These are phyloP conservation scores for Portunus trituberculatus DNA, from an alignment of 1,140 invertebrate species.

Conservation along the genomic window DNA sequence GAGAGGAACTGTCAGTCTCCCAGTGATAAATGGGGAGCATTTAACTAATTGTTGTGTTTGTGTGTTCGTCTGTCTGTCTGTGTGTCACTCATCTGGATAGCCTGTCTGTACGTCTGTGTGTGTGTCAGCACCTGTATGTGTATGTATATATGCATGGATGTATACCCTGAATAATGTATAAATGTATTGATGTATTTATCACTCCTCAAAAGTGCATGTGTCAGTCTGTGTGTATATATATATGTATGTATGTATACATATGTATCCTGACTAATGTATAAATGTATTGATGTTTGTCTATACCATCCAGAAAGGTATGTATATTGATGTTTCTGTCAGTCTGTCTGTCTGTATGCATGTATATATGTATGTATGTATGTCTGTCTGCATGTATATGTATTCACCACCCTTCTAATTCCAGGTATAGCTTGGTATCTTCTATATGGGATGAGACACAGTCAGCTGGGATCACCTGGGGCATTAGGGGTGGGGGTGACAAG, in stretches of 20 bases:
- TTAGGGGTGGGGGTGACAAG: slow-evolving; percentile 11
- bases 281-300: too few relatives aligned
- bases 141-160: background rate
- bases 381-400: background rate
- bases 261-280: too few relatives aligned
- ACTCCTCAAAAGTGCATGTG: too few relatives aligned
- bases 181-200: too few relatives aligned
- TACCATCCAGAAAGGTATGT: too few relatives aligned
- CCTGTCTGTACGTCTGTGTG: background rate
- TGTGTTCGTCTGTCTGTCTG: background rate
- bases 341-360: background rate
- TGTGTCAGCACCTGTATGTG: background rate
- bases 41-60: background rate
- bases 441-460: slow-evolving; percentile 55
- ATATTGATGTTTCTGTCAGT: background rate
- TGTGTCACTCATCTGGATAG: background rate
- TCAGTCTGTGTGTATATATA: background rate
- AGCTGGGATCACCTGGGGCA: background rate
- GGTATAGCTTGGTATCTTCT: slow-evolving; percentile 44
- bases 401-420: background rate
- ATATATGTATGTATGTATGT: background rate
- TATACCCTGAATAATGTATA: too few relatives aligned
- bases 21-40: background rate
- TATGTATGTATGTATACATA: background rate
- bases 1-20: background rate